These are phyloP conservation scores for Holothuria scabra DNA, from an alignment of 53 echinoderm and acorn worm genomes.

Conservation along the genomic window DNA sequence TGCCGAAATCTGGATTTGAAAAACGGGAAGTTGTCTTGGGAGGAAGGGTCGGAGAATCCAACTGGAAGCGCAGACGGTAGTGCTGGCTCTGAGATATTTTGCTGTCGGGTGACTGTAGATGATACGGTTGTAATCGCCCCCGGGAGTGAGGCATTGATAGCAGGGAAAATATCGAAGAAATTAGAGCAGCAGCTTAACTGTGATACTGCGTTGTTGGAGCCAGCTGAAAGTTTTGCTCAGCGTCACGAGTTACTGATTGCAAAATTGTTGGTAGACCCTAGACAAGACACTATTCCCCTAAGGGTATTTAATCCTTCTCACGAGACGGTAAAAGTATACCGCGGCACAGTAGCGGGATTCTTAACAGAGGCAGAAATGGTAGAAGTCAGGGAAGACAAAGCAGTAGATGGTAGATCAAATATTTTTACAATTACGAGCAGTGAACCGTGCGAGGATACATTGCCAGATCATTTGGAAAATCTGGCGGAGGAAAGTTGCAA, in stretches of 20 bases:
- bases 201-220: neutral
- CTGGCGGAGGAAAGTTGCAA: too few species aligned
- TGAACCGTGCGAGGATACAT: too few species aligned
- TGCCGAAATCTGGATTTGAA: too few species aligned
- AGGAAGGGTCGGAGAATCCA: too few species aligned
- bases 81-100: neutral
- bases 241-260: neutral
- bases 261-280: neutral
- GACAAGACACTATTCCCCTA: neutral
- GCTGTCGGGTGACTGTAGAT: slow-evolving; percentile 1
- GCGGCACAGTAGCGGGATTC: slow-evolving; percentile 7
- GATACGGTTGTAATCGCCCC: neutral
- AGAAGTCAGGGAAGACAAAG: neutral
- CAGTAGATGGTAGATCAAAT: neutral
- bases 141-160: neutral
- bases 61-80: too few species aligned
- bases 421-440: neutral
- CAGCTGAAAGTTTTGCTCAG: neutral
- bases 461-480: too few species aligned
- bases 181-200: neutral
- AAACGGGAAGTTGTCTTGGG: too few species aligned
- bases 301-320: slow-evolving; percentile 3
- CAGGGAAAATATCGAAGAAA: neutral
- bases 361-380: neutral
- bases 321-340: neutral